A percentile compares a stretch with the other conserved stretches of the same genome.
Evolutionary conservation across 2,888 invertebrate species (phyloP).

Genomic region (Scaptomyza caliginosa): DNA sequence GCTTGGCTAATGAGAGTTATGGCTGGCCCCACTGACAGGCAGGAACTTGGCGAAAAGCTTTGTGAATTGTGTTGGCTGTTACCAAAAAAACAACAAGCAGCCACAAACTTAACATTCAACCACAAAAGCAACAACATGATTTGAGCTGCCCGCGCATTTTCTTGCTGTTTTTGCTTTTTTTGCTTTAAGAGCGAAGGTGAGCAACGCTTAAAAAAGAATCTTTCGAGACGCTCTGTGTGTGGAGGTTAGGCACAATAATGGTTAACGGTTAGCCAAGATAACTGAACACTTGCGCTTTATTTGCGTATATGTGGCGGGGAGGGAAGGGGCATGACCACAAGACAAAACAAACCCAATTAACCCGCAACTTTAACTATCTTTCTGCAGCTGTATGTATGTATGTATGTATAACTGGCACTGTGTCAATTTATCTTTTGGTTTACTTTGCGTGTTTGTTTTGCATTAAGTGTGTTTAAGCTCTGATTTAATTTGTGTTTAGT

Average conservation of each 20-base stretch:
- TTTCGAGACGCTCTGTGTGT: constrained; percentile 32
- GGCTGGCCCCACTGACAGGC: constrained; percentile 53
- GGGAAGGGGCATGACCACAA: constrained; percentile 52
- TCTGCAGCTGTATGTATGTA: not conserved
- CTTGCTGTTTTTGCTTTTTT: constrained; percentile 28
- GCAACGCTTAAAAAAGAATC: constrained; percentile 49
- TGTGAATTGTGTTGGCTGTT: constrained; percentile 52
- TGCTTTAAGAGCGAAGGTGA: constrained; percentile 63
- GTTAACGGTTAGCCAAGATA: constrained; percentile 49
- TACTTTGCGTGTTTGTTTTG: constrained; percentile 34
- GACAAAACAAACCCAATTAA: constrained; percentile 44
- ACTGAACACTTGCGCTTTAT: constrained; percentile 55
- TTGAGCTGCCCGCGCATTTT: constrained; percentile 72
- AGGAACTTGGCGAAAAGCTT: constrained; percentile 56
- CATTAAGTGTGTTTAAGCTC: constrained; percentile 20
- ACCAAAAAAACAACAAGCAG: constrained; percentile 61
- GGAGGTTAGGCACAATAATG: constrained; percentile 43
- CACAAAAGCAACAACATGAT: constrained; percentile 28
- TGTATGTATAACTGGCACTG: constrained; percentile 13
- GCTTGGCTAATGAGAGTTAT: constrained; percentile 77
- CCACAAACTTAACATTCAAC: constrained; percentile 24
- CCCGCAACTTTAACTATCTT: not conserved
- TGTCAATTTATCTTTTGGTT: constrained; percentile 36
- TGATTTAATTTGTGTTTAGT: constrained; percentile 7
- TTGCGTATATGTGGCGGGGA: constrained; percentile 24